These are phyloP conservation scores for Buphagus erythrorhynchus DNA, from an alignment of 2,797 vertebrate species.

Conservation along the genomic window DNA sequence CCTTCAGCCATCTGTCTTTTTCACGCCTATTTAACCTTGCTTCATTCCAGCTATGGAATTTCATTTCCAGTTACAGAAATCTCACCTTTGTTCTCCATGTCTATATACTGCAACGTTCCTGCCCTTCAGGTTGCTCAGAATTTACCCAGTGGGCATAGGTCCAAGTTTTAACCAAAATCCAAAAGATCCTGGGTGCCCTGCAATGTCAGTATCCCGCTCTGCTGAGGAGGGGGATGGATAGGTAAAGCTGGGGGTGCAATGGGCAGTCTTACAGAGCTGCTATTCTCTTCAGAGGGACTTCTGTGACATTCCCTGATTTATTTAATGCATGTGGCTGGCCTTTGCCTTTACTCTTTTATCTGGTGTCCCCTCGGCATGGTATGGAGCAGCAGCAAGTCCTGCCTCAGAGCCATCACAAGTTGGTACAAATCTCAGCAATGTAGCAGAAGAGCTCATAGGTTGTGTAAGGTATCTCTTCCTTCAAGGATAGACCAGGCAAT, in stretches of 20 bases:
- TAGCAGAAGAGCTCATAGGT: not conserved
- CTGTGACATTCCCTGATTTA: not conserved
- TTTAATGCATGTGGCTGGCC: not conserved
- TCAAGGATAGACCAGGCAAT: not conserved
- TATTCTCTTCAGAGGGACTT: not conserved
- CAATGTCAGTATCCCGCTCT: not conserved
- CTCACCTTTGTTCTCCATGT: not conserved
- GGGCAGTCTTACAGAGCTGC: not conserved
- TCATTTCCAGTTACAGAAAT: no score
- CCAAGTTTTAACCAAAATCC: not conserved
- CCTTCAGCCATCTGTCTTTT: not conserved
- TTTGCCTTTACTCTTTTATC: not conserved
- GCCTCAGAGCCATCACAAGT: not conserved
- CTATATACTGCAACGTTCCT: not conserved
- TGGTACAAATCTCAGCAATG: not conserved
- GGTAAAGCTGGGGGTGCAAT: not conserved
- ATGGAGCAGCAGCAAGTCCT: not conserved
- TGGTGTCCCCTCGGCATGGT: not conserved
- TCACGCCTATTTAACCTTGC: fast-evolving
- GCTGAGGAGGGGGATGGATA: not conserved
- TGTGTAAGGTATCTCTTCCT: not conserved
- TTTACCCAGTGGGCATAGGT: not conserved
- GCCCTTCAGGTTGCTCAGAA: not conserved
- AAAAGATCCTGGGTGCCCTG: not conserved
- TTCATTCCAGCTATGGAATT: not conserved